phyloP scores from a whole-genome alignment of 1,140 invertebrate species.

The Drosophila nigrodunni region DNA sequence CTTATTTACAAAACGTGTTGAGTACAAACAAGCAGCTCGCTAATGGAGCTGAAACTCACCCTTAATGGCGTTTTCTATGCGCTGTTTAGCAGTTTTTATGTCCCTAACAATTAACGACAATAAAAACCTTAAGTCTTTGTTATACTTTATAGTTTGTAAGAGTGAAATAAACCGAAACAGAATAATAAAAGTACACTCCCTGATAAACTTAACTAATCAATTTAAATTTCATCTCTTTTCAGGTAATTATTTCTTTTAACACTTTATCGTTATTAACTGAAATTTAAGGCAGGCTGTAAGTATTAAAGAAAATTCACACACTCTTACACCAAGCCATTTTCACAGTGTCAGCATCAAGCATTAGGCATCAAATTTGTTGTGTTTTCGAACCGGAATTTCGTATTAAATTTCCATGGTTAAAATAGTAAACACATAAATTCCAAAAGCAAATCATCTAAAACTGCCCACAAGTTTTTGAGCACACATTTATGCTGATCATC shows the following conservation, averaged over 20 bases:
- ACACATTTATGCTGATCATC: constrained; percentile 73
- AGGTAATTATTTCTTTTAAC: constrained; percentile 52
- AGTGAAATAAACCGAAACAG: not conserved
- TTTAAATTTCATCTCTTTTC: constrained; percentile 39
- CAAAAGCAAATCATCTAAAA: constrained; percentile 46
- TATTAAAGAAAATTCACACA: constrained; percentile 58
- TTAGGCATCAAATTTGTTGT: constrained; percentile 14
- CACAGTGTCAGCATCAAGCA: constrained; percentile 56
- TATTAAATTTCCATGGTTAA: constrained; percentile 36
- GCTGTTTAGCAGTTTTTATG: not conserved
- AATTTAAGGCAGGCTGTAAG: constrained; percentile 43
- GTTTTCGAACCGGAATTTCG: constrained; percentile 58
- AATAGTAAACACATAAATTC: constrained; percentile 61
- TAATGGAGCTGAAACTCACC: constrained; percentile 20
- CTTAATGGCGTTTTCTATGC: constrained; percentile 10
- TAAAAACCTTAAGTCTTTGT: not conserved
- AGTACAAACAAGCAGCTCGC: constrained; percentile 3
- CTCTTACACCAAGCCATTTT: not conserved
- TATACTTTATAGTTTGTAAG: not conserved
- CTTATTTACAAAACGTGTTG: constrained; percentile 30
- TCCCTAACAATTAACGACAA: constrained; percentile 24
- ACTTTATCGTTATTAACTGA: not conserved
- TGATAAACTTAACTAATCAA: constrained; percentile 5
- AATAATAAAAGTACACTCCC: constrained; percentile 7
- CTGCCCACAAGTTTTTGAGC: constrained; percentile 42